phyloP scores from a whole-genome alignment of 2,888 invertebrate species.

The Parnassius apollo region DNA sequence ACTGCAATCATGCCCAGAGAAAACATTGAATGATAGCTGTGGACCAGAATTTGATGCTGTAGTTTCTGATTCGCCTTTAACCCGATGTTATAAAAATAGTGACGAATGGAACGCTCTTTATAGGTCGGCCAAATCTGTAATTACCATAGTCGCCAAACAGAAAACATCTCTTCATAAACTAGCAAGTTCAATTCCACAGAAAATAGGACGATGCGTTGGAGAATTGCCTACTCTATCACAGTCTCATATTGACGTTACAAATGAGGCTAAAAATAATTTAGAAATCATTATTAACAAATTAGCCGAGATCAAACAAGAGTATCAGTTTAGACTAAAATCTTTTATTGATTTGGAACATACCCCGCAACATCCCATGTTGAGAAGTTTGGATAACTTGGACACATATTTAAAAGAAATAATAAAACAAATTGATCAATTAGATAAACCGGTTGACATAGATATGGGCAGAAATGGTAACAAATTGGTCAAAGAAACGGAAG shows the following conservation, averaged over 20 bases:
- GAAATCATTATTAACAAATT: conserved; percentile 48
- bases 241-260: conserved; percentile 56
- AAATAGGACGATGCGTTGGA: conserved; percentile 42
- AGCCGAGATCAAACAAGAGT: conserved; percentile 49
- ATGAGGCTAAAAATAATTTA: conserved; percentile 53
- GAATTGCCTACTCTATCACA: conserved; percentile 51
- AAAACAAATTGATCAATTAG: conserved; percentile 44
- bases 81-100: conserved; percentile 61
- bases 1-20: conserved; percentile 77
- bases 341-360: conserved; percentile 36
- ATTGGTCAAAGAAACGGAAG: conserved; percentile 47
- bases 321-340: conserved; percentile 53
- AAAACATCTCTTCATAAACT: conserved; percentile 60
- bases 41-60: conserved; percentile 64
- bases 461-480: conserved; percentile 47
- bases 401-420: conserved; percentile 49
- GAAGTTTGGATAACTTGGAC: conserved; percentile 50
- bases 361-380: conserved; percentile 59
- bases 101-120: conserved; percentile 63
- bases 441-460: conserved; percentile 41
- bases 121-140: conserved; percentile 54
- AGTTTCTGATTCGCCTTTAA: conserved; percentile 60
- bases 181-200: conserved; percentile 49
- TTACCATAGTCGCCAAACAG: conserved; percentile 58
- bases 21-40: conserved; percentile 39